Base-by-base conservation (phyloP, 2,113 vertebrate species). In the Dunckerocampus dactyliophorus region DNA sequence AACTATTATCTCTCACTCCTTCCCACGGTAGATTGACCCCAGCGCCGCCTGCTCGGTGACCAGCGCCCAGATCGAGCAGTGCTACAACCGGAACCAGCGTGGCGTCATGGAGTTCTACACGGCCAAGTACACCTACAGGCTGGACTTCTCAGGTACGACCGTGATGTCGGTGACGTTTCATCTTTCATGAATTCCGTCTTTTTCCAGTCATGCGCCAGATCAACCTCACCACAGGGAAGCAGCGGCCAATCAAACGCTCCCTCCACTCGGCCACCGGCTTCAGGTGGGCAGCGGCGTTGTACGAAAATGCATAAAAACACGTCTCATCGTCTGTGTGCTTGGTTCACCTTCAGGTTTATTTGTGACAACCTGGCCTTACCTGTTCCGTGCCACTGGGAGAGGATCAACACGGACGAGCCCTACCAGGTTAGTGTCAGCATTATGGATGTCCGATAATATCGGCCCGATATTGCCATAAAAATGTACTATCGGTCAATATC, bases 341-440 rank as follows among this genome's bases (percentile, higher is more conserved):
- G 51, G 51, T 74, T 1, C 68, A 80, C 85, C 48, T 80, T 49
- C 71, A 98, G 96, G 89, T 97, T 93, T 65, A 95, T 97, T 82
- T 96, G 95, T 90, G 95, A 95, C 86, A 97, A 98, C 61, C 90
- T 93, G 56, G 91, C 95, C 28, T 92, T 97, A 50, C 95, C 95
- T 46, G 82, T 97, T 64, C 96, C 96, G 0, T 88, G 92, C 4
- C 95, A 97, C 74, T 98, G 95, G 96, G 96, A 98, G 76, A 92
- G 93, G 72, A 93, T 98, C 80, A 95, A 97, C 22, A 90, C 91
- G 16, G 93, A 95, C 0, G 91, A 95, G 21, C 92, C 95, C 0
- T 98, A 93, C 73, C 96, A 98, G 92, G 96, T 96, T 82, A 86
- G 53, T 52, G 3, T 6, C n/a, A 28, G 19, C 14, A 42, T 3